Conservation (phyloP, 2,797 vertebrate genomes). For the Coilia nasus region DNA sequence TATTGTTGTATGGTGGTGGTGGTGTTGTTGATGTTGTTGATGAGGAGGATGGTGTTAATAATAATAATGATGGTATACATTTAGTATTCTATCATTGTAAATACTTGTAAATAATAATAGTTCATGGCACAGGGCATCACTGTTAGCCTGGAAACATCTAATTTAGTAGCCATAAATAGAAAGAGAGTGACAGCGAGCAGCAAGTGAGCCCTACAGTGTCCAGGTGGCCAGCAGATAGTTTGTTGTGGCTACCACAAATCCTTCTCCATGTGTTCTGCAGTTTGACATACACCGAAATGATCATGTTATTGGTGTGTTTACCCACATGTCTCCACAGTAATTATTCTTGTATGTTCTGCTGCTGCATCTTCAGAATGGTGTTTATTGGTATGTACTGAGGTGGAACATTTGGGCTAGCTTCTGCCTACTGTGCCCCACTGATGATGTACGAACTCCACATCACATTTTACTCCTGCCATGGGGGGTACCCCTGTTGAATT, state of each 20-base stretch:
- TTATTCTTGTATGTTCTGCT: background rate
- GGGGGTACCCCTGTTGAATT: conserved; percentile 32
- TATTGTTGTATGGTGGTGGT: no score
- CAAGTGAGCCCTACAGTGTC: no score
- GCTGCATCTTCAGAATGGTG: background rate
- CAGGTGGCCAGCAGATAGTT: background rate
- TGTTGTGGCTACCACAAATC: background rate
- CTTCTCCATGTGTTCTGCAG: conserved; percentile 27
- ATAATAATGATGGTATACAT: no score
- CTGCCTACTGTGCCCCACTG: background rate
- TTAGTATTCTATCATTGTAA: no score
- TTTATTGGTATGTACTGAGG: background rate
- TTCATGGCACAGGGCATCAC: no score
- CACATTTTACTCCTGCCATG: background rate
- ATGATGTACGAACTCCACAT: conserved; percentile 31
- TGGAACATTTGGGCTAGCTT: background rate
- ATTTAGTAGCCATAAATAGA: background rate
- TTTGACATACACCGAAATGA: background rate
- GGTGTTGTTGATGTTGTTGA: no score
- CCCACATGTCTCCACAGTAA: conserved; percentile 28
- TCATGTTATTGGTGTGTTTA: background rate
- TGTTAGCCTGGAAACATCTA: background rate
- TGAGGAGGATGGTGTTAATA: no score
- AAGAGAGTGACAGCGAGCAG: background rate
- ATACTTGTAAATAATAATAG: no score